Evolutionary conservation across 2,888 invertebrate species (phyloP).

Genomic region (Drosophila prostipennis): DNA sequence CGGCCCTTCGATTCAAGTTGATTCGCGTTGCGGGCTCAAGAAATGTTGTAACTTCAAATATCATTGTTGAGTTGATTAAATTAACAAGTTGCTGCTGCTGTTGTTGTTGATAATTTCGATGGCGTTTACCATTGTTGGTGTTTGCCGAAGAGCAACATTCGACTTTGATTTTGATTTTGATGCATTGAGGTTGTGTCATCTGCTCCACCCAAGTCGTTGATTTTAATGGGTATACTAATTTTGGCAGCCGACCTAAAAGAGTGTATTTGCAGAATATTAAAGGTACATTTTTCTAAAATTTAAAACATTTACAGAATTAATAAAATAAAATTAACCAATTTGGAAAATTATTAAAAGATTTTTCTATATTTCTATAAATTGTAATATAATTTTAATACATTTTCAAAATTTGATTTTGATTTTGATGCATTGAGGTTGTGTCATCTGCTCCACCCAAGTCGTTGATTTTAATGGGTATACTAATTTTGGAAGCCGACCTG

Average conservation of each 20-base stretch:
- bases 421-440: slow-evolving; percentile 44
- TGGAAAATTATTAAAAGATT: too few relatives aligned
- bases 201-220: slow-evolving; percentile 9
- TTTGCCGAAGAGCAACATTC: slow-evolving; percentile 27
- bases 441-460: slow-evolving; percentile 22
- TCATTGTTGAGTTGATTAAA: slow-evolving; percentile 52
- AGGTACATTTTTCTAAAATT: not conserved
- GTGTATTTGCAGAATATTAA: not conserved
- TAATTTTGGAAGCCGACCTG: not conserved
- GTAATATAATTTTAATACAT: too few relatives aligned
- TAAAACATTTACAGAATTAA: not conserved
- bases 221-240: slow-evolving; percentile 10
- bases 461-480: slow-evolving; percentile 5
- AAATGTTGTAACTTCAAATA: slow-evolving; percentile 60
- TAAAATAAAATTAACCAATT: too few relatives aligned
- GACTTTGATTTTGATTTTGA: slow-evolving; percentile 40
- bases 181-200: slow-evolving; percentile 43
- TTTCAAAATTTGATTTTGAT: too few relatives aligned
- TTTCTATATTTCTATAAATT: too few relatives aligned
- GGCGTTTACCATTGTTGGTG: slow-evolving; percentile 20
- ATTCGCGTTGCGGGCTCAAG: slow-evolving; percentile 25
- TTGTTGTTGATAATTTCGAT: slow-evolving; percentile 23
- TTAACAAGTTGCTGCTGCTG: slow-evolving; percentile 51
- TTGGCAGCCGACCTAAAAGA: not conserved
- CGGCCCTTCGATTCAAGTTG: slow-evolving; percentile 44